phyloP scores from a whole-genome alignment of 2,888 invertebrate species.

The Mellilla xanthometata region DNA sequence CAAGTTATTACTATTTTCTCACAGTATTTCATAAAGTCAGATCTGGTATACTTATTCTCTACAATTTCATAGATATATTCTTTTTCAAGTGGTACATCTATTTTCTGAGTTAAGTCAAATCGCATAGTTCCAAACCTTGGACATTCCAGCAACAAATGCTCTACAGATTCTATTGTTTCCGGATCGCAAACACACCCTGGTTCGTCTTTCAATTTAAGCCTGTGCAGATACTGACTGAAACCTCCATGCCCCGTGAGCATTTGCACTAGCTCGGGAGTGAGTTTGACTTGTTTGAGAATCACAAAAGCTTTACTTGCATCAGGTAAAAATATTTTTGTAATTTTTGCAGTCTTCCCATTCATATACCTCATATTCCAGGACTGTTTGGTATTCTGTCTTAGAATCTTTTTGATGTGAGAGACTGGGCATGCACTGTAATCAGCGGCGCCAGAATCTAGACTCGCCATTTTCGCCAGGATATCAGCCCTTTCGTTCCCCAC shows the following conservation, averaged over 20 bases:
- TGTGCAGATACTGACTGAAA: not conserved
- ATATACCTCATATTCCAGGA: not conserved
- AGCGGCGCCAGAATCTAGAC: not conserved
- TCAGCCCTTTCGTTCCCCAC: conserved; percentile 4
- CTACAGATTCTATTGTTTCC: not conserved
- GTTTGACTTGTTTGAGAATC: not conserved
- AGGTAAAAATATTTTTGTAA: not conserved
- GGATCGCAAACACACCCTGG: conserved; percentile 1
- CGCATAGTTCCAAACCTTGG: not conserved
- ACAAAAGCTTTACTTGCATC: not conserved
- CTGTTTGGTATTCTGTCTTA: not conserved
- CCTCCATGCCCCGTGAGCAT: conserved; percentile 5
- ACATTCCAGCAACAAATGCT: not conserved
- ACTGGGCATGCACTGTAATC: no score
- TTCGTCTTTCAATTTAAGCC: conserved; percentile 3
- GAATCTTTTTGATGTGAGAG: conserved; percentile 3
- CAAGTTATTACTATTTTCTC: no score
- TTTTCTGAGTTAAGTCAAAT: no score
- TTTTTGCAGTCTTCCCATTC: not conserved
- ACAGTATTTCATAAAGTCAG: no score
- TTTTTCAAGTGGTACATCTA: no score
- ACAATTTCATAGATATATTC: no score
- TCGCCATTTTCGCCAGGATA: conserved; percentile 3
- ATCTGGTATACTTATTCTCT: no score
- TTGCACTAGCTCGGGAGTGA: no score